phyloP scores from a whole-genome alignment of 1,140 invertebrate genomes.

The Anadara kagoshimensis region DNA sequence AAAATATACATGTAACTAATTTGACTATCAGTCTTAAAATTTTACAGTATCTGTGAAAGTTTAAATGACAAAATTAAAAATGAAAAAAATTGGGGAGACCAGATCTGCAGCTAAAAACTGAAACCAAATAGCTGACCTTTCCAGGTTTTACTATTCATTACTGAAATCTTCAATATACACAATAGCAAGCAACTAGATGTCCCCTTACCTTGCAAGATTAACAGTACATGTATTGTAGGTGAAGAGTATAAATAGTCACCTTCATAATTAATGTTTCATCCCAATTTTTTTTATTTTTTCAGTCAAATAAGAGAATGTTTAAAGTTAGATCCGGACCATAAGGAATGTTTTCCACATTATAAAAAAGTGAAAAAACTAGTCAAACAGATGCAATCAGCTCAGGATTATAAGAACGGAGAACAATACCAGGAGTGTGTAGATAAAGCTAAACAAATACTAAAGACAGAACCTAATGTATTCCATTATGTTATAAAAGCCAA shows the following conservation, averaged over 20 bases:
- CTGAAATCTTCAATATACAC: too few species aligned
- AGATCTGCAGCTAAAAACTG: too few species aligned
- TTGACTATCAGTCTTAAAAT: too few species aligned
- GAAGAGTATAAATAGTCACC: neutral
- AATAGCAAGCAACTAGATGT: neutral
- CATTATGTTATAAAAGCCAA: constrained; percentile 62
- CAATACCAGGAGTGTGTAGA: constrained; percentile 86
- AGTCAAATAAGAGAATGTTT: constrained; percentile 97
- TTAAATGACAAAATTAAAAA: too few species aligned
- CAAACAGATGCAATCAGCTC: constrained; percentile 86
- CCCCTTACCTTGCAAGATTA: neutral
- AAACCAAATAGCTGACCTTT: too few species aligned
- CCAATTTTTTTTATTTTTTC: constrained; percentile 56
- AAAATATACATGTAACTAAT: too few species aligned
- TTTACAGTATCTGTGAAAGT: too few species aligned
- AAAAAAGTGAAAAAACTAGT: constrained; percentile 98
- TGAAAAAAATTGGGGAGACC: too few species aligned
- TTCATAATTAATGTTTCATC: neutral
- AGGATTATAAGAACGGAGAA: constrained; percentile 81
- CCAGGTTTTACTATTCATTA: too few species aligned
- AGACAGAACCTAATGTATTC: constrained; percentile 77
- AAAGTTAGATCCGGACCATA: constrained; percentile 98
- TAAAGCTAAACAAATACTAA: constrained; percentile 81
- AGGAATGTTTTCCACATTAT: constrained; percentile 96
- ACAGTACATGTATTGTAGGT: neutral